Base-by-base conservation (phyloP, 2,113 vertebrate genomes). In the Psilopogon haemacephalus region DNA sequence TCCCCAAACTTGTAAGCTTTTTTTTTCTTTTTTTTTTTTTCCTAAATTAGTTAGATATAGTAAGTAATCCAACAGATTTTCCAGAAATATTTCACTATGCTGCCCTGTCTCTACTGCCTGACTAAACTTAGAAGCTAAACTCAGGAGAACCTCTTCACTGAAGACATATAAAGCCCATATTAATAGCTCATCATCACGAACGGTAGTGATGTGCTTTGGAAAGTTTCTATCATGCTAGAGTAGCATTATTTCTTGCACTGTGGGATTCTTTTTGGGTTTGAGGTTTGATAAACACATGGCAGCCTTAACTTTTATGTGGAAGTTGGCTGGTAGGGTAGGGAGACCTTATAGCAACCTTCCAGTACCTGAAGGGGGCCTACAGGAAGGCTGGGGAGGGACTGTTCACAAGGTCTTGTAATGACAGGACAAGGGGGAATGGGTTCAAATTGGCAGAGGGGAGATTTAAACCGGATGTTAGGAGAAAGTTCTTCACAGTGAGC, bases 161-260 rank as follows among this genome's bases (percentile, higher is more conserved):
- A 81, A 42, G 13, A 38, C 15, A 8, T 4, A 26, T 3, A 11
- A 3, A 72, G 21, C 0, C 0, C 11, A 58, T 0, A 0, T 74
- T 42, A 76, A n/a, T 40, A 62, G 26, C 33, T 84, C 30, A 64
- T 50, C 17, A 28, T 56, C 17, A 28, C 52, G 6, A 55, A 38
- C n/a, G 77, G 71, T 38, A 56, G 55, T 46, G 27, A 59, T n/a
- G 24, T 2, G 10, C 11, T 35, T 82, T 67, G 40, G 56, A 93
- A 85, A 71, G 24, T 80, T 63, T 37, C 2, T 28, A 17, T 21
- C 9, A 8, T 71, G 9, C 27, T 40, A 40, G 6, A 75, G 15
- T n/a, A 72, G 42, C 5, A 10, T 69, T 60, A 50, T 70, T 79
- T 76, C 19, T 42, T 71, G 18, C 0, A 7, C 28, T 59, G 28